Evolutionary conservation across 2,888 invertebrate species (phyloP).

Genomic region (Dichetophora obliterata): DNA sequence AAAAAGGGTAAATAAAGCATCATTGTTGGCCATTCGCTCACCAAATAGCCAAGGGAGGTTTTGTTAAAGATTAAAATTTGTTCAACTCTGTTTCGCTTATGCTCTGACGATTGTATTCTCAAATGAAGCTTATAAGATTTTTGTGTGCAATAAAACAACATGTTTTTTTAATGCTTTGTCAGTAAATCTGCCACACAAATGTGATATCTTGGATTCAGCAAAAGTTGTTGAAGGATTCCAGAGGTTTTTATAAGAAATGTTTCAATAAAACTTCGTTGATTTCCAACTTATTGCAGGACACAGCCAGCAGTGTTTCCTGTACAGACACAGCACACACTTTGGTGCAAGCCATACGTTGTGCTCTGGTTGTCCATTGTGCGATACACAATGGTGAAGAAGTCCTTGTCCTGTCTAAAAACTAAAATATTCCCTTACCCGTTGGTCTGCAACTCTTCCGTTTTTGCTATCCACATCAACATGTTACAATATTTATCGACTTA

Average conservation of each 20-base stretch:
- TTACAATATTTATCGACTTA: constrained; percentile 33
- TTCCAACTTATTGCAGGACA: background rate
- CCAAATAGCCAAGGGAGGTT: constrained; percentile 3
- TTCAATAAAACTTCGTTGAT: constrained; percentile 21
- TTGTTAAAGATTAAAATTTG: constrained; percentile 5
- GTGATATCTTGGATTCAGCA: background rate
- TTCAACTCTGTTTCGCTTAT: background rate
- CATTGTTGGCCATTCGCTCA: background rate
- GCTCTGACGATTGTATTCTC: constrained; percentile 1
- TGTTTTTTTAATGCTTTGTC: background rate
- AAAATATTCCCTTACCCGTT: constrained; percentile 1
- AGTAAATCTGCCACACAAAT: background rate
- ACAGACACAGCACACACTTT: background rate
- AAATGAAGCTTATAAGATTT: background rate
- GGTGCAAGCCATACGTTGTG: background rate
- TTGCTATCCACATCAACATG: constrained; percentile 21
- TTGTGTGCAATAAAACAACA: background rate
- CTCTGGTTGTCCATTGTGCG: background rate
- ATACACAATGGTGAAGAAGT: background rate
- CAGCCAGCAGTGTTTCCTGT: background rate
- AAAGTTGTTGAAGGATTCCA: background rate
- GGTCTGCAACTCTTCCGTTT: constrained; percentile 40
- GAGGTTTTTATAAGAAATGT: constrained; percentile 11
- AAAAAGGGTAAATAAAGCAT: constrained; percentile 6
- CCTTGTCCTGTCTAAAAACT: constrained; percentile 18